A percentile compares a stretch with the other conserved stretches of the same genome.
Conservation (phyloP, 2,888 invertebrate species). For the Steromphala cineraria region DNA sequence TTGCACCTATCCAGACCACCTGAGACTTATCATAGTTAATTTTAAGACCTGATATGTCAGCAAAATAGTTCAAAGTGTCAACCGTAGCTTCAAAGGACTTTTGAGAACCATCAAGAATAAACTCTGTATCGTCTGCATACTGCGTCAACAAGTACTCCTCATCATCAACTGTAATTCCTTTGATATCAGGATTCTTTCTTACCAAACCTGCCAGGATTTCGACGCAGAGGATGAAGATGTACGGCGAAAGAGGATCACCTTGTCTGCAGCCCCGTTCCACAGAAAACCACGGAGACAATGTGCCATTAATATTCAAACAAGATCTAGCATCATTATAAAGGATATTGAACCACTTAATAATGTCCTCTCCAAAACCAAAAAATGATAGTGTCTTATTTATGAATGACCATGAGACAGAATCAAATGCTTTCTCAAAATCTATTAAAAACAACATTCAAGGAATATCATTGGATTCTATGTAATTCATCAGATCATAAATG, state of each 20-base stretch:
- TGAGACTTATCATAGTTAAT: too few relatives aligned
- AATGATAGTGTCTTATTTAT: slow-evolving; percentile 21
- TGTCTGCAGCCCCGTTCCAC: background rate
- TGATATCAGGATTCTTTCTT: too few relatives aligned
- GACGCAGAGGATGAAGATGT: background rate
- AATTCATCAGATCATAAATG: slow-evolving; percentile 29
- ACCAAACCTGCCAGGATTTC: background rate
- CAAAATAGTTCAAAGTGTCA: too few relatives aligned
- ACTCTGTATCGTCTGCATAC: too few relatives aligned
- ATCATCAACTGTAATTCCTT: too few relatives aligned
- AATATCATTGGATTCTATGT: slow-evolving; percentile 24
- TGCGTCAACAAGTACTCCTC: too few relatives aligned
- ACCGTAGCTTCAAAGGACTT: too few relatives aligned
- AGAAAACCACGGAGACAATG: background rate
- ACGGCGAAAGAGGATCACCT: background rate
- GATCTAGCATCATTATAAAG: slow-evolving; percentile 21
- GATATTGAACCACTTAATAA: slow-evolving; percentile 23
- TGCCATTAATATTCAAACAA: background rate
- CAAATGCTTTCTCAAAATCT: slow-evolving; percentile 37
- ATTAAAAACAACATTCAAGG: slow-evolving; percentile 23
- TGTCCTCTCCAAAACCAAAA: slow-evolving; percentile 28
- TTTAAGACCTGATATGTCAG: too few relatives aligned
- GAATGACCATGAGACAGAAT: slow-evolving; percentile 28
- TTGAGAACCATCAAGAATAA: too few relatives aligned
- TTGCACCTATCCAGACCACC: too few relatives aligned